These are phyloP conservation scores for Ahaetulla prasina DNA, from an alignment of 2,113 vertebrate genomes.

Conservation along the genomic window DNA sequence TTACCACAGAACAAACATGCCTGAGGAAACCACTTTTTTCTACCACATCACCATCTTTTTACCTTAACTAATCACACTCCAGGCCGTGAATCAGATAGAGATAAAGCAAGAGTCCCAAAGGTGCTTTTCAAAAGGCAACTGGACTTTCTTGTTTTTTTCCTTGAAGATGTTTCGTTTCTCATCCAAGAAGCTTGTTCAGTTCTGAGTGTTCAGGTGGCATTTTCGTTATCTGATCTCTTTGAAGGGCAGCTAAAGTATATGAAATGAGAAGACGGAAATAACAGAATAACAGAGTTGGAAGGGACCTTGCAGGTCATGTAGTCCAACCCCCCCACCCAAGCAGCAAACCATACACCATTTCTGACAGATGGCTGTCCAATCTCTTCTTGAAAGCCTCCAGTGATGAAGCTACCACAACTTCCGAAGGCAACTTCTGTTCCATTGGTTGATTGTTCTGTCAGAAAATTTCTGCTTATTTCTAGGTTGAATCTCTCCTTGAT, in stretches of 20 bases:
- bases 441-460: too few species aligned
- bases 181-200: not conserved
- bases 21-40: not conserved
- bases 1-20: not conserved
- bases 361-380: not conserved
- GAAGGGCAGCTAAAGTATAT: not conserved
- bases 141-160: not conserved
- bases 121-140: not conserved
- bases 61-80: not conserved
- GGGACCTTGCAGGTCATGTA: not conserved
- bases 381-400: too few species aligned
- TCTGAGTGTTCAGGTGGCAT: not conserved
- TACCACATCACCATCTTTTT: not conserved
- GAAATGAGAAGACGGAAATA: not conserved
- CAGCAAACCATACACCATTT: not conserved
- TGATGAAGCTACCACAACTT: too few species aligned
- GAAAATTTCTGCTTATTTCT: too few species aligned
- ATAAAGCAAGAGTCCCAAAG: not conserved
- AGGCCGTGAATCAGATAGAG: not conserved
- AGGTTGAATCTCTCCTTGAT: too few species aligned
- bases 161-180: not conserved
- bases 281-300: not conserved
- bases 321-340: not conserved
- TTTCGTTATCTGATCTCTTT: not conserved
- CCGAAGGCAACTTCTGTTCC: too few species aligned